Base-by-base conservation (phyloP, 2,113 vertebrate genomes). In the Gracilinanus agilis region DNA sequence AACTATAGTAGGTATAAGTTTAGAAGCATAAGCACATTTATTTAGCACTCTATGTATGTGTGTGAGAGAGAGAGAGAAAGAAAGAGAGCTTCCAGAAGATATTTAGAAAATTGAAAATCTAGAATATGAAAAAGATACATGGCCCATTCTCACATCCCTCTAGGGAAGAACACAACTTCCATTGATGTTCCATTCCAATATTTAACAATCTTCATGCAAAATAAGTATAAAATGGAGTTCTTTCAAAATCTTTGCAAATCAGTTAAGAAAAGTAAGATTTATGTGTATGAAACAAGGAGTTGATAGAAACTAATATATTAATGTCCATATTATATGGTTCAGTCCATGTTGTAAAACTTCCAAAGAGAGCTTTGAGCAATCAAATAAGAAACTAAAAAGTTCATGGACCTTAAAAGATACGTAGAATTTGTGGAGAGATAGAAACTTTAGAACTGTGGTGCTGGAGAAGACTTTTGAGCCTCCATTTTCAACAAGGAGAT, bases 1-100 rank as follows among this genome's bases (percentile, higher is more conserved):
- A 93, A 55, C n/a, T 44, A 83, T 90, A 95, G 91, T 23, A 93
- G 88, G 13, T 91, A 16, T 40, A 55, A 54, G 88, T 93, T 90
- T 58, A 93, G 49, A 94, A 40, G 24, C 29, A 93, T n/a, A n/a
- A n/a, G n/a, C n/a, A n/a, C n/a, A n/a, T n/a, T n/a, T n/a, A n/a
- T n/a, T n/a, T n/a, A n/a, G n/a, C n/a, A n/a, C n/a, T n/a, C n/a
- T n/a, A n/a, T n/a, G n/a, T n/a, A n/a, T n/a, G n/a, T n/a, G n/a
- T n/a, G n/a, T n/a, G n/a, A n/a, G n/a, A n/a, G 34, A n/a, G 27
- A 61, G 10, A 55, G 55, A 25, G 55, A 58, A 24, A 55, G 3
- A 19, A 3, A 58, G 56, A 58, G 56, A 13, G 12, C 55, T 23
- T 49, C 49, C 5, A 49, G 49, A 49, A 49, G 49, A 29, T 75